Evolutionary conservation across 2,113 vertebrate genomes (phyloP).

Genomic region (Alosa alosa): DNA sequence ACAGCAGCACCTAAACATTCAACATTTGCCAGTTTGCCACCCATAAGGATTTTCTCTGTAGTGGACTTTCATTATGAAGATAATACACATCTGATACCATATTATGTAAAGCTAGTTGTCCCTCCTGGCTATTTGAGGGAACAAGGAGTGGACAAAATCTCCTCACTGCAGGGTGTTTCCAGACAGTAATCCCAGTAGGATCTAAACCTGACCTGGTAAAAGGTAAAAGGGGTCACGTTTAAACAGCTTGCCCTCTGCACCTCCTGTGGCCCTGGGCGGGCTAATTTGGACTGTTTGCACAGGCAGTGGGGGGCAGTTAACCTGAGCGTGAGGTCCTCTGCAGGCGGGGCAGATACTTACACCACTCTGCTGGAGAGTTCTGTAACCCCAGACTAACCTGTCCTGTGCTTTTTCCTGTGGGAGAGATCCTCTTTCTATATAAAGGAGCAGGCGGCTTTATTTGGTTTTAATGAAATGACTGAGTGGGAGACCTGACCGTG

Average conservation of each 20-base stretch:
- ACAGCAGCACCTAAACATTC: no score
- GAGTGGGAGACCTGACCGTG: background rate
- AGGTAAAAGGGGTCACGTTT: conserved; percentile 29
- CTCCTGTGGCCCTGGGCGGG: conserved; percentile 27
- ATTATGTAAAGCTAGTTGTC: no score
- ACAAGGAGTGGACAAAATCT: no score
- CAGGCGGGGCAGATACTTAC: conserved; percentile 48
- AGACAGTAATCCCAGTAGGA: no score
- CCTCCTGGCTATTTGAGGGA: background rate
- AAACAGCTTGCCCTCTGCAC: conserved; percentile 37
- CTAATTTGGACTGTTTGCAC: conserved; percentile 48
- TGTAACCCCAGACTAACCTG: background rate
- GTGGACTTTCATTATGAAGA: no score
- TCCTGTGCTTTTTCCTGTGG: background rate
- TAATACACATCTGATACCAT: no score
- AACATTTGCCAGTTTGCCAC: no score
- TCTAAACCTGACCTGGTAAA: conserved; percentile 27
- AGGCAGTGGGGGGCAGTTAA: conserved; percentile 51
- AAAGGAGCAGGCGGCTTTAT: background rate
- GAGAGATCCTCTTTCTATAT: conserved; percentile 30
- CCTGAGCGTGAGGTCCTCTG: conserved; percentile 35
- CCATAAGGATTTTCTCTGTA: no score
- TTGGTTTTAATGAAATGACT: background rate
- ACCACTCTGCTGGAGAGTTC: background rate
- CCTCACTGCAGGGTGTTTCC: no score